Conservation (phyloP, 2,113 vertebrate genomes). For the Corynorhinus townsendii region DNA sequence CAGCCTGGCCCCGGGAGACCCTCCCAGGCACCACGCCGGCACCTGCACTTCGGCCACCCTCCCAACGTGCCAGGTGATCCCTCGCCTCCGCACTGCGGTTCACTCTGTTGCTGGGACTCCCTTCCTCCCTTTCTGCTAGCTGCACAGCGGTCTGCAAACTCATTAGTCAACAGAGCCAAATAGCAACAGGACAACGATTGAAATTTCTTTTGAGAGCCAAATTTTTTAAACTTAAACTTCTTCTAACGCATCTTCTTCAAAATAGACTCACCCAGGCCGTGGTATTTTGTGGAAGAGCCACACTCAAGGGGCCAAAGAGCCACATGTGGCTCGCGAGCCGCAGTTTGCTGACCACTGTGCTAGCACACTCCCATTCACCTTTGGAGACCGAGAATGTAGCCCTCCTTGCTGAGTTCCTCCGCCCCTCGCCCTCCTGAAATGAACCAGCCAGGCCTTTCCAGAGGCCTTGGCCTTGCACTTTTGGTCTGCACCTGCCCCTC, state of each 20-base stretch:
- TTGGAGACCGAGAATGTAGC: neutral
- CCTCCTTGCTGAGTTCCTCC: neutral
- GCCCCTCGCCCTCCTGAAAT: neutral
- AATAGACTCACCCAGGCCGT: no score
- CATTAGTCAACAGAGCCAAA: no score
- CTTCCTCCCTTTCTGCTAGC: neutral
- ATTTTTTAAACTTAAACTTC: no score
- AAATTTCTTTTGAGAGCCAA: no score
- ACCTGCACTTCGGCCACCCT: rapidly evolving
- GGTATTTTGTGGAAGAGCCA: no score
- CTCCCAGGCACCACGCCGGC: rapidly evolving
- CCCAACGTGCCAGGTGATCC: rapidly evolving
- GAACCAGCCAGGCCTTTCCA: neutral
- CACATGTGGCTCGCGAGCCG: no score
- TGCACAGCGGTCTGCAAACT: no score
- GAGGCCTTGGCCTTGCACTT: neutral
- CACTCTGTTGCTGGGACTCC: neutral
- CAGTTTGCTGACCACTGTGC: no score
- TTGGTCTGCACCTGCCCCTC: rapidly evolving
- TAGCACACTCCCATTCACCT: neutral
- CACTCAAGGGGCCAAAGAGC: no score
- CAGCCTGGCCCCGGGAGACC: rapidly evolving
- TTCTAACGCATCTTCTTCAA: no score
- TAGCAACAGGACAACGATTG: no score
- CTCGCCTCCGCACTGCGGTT: neutral